Evolutionary conservation across 2,797 vertebrate genomes (phyloP), one percentile per base, ranked within the genome.

Genomic region (Chloroceryle inda): DNA sequence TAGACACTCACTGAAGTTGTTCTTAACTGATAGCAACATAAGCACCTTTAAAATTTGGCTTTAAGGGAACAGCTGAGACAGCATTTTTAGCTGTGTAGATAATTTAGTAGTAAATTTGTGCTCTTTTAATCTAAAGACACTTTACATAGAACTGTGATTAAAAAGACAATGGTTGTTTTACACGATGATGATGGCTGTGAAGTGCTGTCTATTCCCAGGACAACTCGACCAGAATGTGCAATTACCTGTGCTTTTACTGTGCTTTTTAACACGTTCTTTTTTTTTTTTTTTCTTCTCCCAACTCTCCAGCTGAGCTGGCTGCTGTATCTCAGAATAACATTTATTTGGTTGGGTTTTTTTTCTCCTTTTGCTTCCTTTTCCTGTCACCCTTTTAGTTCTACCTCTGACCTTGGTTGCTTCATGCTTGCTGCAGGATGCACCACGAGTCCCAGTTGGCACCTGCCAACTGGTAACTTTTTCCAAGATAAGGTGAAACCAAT

Each of bases 401-500:
- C 40, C 7, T 58, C 38, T 88, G 82, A 55, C 52, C 50, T 67
- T 50, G 63, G 37, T 44, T 78, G 47, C 72, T 44, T 31, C 78
- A 35, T 13, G 21, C 49, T 64, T 13, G 9, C 44, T 69, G 38
- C 66, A 91, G 55, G 42, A 66, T 73, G 62, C 35, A 15, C 47
- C 47, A 17, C 1, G 37, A 82, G 27, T 78, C 66, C 19, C n/a
- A 47, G 0, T 2, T 73, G 82, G 56, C 76, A 81, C 59, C 38
- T 2, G 12, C 66, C 66, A 55, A 40, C 58, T 13, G 68, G 59
- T 69, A 90, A 62, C 68, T 79, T 94, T 92, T 85, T 86, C 76
- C 76, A 89, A 94, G 89, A 19, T 33, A 45, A 94, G 79, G 76
- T 72, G 59, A 94, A 88, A 89, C 55, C 31, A 73, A 37, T 24